Conservation (phyloP, 1,140 invertebrate genomes). For the Papilio polytes region DNA sequence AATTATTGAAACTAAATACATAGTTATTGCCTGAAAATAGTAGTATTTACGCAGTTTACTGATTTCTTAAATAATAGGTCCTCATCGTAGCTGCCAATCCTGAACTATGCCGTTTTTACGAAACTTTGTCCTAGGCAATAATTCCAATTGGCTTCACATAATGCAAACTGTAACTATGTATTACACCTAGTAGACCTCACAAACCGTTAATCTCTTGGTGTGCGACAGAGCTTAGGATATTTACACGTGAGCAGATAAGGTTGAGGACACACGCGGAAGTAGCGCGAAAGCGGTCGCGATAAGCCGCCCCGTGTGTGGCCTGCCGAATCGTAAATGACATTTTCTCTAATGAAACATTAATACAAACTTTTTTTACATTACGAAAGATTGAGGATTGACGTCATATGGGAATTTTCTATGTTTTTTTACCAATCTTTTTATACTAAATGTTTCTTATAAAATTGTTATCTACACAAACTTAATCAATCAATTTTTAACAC, state of each 20-base stretch:
- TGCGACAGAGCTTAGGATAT: neutral
- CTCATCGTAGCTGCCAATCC: no score
- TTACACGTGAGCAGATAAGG: conserved; percentile 2
- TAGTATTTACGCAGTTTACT: no score
- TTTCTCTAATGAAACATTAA: neutral
- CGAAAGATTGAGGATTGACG: no score
- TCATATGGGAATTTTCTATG: no score
- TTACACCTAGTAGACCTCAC: neutral
- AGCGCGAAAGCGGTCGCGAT: conserved; percentile 36
- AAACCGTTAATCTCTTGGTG: conserved; percentile 10
- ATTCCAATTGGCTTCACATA: neutral
- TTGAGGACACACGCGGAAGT: conserved; percentile 28
- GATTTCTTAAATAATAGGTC: no score
- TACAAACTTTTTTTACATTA: no score
- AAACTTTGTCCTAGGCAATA: no score
- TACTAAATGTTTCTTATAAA: no score
- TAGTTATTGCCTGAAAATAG: neutral
- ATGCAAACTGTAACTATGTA: neutral
- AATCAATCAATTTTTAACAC: no score
- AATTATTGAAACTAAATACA: neutral
- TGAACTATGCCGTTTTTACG: no score
- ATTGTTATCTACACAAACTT: no score
- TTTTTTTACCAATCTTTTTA: no score
- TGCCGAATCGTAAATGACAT: neutral
- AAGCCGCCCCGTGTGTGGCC: conserved; percentile 22